Percentiles rank a stretch among this genome's conserved stretches.
These are phyloP conservation scores for Megaleporinus macrocephalus DNA, from an alignment of 2,113 vertebrate genomes.

Conservation along the genomic window DNA sequence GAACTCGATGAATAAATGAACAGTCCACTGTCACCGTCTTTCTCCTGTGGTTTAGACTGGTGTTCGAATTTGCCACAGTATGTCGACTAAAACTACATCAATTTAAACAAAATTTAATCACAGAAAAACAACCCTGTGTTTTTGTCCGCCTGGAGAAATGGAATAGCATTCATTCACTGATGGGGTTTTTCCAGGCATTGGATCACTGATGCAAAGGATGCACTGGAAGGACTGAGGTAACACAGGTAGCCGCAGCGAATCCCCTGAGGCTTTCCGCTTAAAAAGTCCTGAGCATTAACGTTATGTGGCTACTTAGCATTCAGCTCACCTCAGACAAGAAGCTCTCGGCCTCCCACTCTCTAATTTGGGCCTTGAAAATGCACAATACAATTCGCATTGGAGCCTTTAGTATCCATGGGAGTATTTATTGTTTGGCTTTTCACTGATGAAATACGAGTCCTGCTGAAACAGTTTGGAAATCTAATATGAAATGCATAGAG, in stretches of 20 bases:
- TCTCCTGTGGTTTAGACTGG: background rate
- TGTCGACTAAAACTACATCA: background rate
- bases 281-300: conserved; percentile 26
- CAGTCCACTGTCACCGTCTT: background rate
- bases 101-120: background rate
- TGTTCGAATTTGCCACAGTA: background rate
- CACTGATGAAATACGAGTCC: background rate
- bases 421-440: background rate
- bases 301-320: conserved; percentile 51
- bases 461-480: background rate
- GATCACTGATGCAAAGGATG: conserved; percentile 34
- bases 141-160: background rate
- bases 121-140: background rate
- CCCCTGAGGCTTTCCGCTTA: conserved; percentile 29
- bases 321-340: conserved; percentile 27
- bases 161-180: background rate
- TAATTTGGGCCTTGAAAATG: conserved; percentile 45
- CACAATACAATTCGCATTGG: conserved; percentile 8
- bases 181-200: background rate
- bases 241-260: background rate
- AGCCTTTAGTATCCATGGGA: background rate
- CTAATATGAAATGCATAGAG: conserved; percentile 15
- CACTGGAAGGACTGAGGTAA: conserved; percentile 20
- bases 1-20: background rate
- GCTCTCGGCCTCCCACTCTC: background rate